Evolutionary conservation across 2,888 invertebrate species (phyloP).

Genomic region (Leucozona laternaria): DNA sequence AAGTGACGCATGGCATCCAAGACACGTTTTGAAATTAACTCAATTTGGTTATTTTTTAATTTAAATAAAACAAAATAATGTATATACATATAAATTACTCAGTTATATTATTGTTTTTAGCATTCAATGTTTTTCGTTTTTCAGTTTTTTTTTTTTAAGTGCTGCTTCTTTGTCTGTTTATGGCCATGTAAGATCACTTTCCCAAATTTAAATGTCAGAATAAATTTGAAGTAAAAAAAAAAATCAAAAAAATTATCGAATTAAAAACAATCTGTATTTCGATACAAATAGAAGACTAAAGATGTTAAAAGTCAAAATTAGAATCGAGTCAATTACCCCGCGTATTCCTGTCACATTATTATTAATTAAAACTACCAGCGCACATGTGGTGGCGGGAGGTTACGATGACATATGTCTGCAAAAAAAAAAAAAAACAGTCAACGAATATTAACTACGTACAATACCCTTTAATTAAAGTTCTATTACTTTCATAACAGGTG

Average conservation of each 20-base stretch:
- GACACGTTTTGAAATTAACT: too few relatives aligned
- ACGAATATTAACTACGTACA: background rate
- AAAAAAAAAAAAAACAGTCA: background rate
- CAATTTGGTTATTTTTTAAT: too few relatives aligned
- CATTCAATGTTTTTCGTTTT: background rate
- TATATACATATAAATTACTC: background rate
- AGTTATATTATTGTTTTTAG: background rate
- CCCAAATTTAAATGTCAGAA: background rate
- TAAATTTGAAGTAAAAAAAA: background rate
- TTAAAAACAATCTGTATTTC: background rate
- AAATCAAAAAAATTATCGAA: too few relatives aligned
- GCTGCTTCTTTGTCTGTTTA: background rate
- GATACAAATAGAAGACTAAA: background rate
- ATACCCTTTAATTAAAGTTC: background rate
- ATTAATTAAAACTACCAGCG: too few relatives aligned
- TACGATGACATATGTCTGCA: background rate
- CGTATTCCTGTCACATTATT: background rate
- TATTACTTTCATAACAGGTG: background rate
- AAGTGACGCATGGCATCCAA: too few relatives aligned
- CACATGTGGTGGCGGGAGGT: background rate
- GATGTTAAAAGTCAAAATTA: background rate
- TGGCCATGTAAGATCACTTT: background rate
- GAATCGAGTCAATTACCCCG: slow-evolving; percentile 4
- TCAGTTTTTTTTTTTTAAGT: background rate
- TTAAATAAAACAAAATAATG: too few relatives aligned